Percentiles rank a stretch among this genome's conserved stretches.
Evolutionary conservation across 1,140 invertebrate genomes (phyloP).

Genomic region (Batillaria attramentaria): DNA sequence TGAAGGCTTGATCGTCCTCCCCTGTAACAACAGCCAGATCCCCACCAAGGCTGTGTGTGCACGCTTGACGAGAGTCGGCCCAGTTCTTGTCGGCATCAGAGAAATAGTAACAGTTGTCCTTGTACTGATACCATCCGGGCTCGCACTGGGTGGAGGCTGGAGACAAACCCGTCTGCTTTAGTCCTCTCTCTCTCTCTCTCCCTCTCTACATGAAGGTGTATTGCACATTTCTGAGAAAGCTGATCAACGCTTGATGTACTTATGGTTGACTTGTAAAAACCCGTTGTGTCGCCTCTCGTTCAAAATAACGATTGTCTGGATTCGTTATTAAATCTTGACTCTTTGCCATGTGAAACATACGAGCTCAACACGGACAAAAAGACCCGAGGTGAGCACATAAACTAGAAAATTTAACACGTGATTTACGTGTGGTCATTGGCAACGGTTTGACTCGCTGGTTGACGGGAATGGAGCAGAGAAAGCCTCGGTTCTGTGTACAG

Average conservation of each 20-base stretch:
- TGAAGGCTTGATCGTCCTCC: constrained; percentile 48
- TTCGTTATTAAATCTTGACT: not conserved
- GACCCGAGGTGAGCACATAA: not conserved
- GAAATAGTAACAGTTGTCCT: constrained; percentile 41
- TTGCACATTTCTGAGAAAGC: no score
- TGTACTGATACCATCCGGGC: constrained; percentile 34
- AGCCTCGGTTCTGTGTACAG: constrained; percentile 41
- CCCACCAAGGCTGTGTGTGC: constrained; percentile 40
- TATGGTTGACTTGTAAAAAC: no score
- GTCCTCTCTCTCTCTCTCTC: no score
- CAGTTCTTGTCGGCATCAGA: constrained; percentile 43
- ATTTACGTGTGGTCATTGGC: constrained; percentile 6
- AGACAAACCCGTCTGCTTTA: no score
- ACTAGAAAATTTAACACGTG: not conserved
- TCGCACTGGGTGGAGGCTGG: constrained; percentile 46
- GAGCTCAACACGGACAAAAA: not conserved
- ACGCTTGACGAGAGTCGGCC: constrained; percentile 46
- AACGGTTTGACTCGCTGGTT: constrained; percentile 31
- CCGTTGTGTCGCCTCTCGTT: no score
- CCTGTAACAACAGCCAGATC: constrained; percentile 52
- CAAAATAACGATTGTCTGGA: no score
- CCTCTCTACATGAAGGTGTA: no score
- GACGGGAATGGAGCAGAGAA: constrained; percentile 47
- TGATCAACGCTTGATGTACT: no score
- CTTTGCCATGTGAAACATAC: not conserved